Evolutionary conservation across 2,797 vertebrate species (phyloP).

Genomic region (Smutsia gigantea): DNA sequence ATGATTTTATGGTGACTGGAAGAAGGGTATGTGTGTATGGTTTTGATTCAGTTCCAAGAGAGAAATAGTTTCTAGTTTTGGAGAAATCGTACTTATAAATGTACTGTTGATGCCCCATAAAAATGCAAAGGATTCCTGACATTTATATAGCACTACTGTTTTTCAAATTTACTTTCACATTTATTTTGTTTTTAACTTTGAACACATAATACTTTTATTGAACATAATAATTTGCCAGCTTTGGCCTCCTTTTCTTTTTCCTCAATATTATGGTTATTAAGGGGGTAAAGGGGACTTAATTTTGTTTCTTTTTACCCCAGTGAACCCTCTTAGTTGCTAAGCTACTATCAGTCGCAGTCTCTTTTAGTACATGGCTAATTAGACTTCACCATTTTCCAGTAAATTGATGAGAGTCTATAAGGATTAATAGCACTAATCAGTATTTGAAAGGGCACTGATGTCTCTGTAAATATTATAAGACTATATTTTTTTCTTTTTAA

Average conservation of each 20-base stretch:
- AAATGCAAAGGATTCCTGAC: background rate
- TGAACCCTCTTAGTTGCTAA: slow-evolving; percentile 24
- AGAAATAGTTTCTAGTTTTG: background rate
- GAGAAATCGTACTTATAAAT: background rate
- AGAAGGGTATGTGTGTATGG: background rate
- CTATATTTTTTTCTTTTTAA: slow-evolving; percentile 29
- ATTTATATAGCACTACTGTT: background rate
- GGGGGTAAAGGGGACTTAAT: background rate
- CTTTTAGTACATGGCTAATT: slow-evolving; percentile 54
- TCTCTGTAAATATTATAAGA: slow-evolving; percentile 47
- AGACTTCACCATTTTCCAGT: slow-evolving; percentile 39
- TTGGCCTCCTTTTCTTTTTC: no score
- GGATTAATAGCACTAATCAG: slow-evolving; percentile 56
- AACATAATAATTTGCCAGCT: background rate
- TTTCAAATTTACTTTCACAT: slow-evolving; percentile 6
- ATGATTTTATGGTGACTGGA: background rate
- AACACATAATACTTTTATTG: background rate
- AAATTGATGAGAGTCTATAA: background rate
- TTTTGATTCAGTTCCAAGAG: background rate
- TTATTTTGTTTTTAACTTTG: slow-evolving; percentile 30
- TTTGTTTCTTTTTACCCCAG: background rate
- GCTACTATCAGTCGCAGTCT: background rate
- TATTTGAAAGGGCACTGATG: slow-evolving; percentile 50
- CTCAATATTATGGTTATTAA: background rate
- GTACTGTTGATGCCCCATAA: background rate